Evolutionary conservation across 2,888 invertebrate species (phyloP).

Genomic region (Rosalia funebris): DNA sequence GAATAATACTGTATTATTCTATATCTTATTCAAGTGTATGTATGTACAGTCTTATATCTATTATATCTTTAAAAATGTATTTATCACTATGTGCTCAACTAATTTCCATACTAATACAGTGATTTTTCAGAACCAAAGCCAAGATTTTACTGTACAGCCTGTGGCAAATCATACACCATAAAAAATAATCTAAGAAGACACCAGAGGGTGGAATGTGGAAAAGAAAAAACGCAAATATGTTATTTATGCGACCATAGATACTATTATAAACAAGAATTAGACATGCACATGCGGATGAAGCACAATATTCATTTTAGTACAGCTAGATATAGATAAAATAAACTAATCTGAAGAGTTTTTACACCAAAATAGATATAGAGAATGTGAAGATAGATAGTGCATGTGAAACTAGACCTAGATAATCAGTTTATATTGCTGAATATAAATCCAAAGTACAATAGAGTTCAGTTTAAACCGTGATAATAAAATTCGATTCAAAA

Average conservation of each 20-base stretch:
- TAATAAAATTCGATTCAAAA: too few relatives aligned
- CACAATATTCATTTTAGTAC: conserved; percentile 15
- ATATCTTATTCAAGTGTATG: too few relatives aligned
- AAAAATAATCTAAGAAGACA: conserved; percentile 48
- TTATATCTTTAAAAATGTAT: too few relatives aligned
- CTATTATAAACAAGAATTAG: conserved; percentile 67
- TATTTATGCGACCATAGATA: conserved; percentile 61
- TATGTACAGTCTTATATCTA: too few relatives aligned
- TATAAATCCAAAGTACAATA: too few relatives aligned
- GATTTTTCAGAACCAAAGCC: conserved; percentile 10
- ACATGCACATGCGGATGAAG: conserved; percentile 57
- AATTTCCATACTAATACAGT: conserved; percentile 4
- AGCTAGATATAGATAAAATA: conserved; percentile 5
- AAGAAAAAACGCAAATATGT: conserved; percentile 34
- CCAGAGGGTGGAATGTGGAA: conserved; percentile 53
- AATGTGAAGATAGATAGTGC: background rate
- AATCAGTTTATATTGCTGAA: background rate
- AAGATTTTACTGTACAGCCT: conserved; percentile 19
- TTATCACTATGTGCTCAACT: too few relatives aligned
- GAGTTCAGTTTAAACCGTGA: too few relatives aligned
- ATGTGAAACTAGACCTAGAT: too few relatives aligned
- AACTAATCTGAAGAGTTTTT: too few relatives aligned
- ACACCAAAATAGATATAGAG: too few relatives aligned
- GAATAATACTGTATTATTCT: too few relatives aligned
- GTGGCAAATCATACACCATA: conserved; percentile 26